These are phyloP conservation scores for Corythaixoides concolor DNA, from an alignment of 2,113 vertebrate species.

Conservation along the genomic window DNA sequence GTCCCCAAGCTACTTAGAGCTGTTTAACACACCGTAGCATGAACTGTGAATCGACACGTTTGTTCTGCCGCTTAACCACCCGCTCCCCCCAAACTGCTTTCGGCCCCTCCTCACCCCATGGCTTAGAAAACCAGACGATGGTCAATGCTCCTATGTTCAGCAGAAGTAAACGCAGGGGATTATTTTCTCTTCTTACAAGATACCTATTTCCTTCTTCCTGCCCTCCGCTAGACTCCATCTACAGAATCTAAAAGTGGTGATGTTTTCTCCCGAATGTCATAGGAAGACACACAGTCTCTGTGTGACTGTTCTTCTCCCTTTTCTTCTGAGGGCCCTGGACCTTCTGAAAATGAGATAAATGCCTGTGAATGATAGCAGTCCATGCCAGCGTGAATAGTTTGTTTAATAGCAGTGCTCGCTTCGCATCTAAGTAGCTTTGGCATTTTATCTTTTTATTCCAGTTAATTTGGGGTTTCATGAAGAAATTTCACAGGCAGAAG, in stretches of 20 bases:
- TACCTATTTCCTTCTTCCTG: background rate
- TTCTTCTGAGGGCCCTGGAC: background rate
- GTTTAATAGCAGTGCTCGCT: background rate
- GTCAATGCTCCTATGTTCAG: background rate
- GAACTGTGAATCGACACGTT: background rate
- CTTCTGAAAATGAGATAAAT: conserved; percentile 1
- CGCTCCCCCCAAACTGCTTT: background rate
- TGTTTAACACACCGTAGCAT: conserved; percentile 1
- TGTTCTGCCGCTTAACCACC: conserved; percentile 21
- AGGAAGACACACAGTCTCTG: background rate
- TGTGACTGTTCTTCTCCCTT: background rate
- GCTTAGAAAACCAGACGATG: background rate
- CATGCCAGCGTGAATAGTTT: background rate
- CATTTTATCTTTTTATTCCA: background rate
- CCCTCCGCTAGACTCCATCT: background rate
- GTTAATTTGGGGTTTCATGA: background rate
- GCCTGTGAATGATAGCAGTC: background rate
- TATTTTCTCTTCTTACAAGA: background rate
- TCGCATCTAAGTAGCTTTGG: background rate
- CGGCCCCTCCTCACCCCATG: background rate
- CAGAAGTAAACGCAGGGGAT: background rate
- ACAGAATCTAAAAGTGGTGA: background rate
- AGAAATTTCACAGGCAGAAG: background rate
- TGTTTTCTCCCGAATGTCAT: background rate
- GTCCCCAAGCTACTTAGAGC: background rate